Evolutionary conservation across 2,797 vertebrate genomes (phyloP), one percentile per base, ranked within the genome.

Genomic region (Corythornis leucogaster): DNA sequence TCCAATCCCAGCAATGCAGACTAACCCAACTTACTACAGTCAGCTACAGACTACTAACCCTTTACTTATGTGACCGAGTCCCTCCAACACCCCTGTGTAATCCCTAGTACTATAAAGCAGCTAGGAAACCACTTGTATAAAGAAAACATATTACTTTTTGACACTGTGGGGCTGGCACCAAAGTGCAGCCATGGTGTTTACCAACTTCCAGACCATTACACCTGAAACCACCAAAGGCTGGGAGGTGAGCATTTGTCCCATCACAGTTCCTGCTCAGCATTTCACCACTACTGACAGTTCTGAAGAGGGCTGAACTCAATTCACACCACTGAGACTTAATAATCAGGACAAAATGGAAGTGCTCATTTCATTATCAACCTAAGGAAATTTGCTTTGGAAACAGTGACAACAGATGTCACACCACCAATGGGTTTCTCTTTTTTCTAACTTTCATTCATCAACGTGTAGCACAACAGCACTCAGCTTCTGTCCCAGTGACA

Each of bases 51-150:
- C 20, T 26, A 57, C 30, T 33, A 71, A 1, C 2, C n/a, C 38
- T 20, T 42, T 15, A 31, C 0, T 1, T 57, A 15, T 9, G 15
- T 2, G 5, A 57, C 40, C 0, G 0, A 69, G 69, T 40, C n/a
- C 19, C 16, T 59, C 46, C 46, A 38, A 9, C 62, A n/a, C 9
- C 4, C 12, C 8, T 33, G 11, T 21, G 45, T 33, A 70, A 43
- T 16, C 46, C 18, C 25, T 26, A 74, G 33, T 16, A 19, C 31
- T 28, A 30, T 5, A 4, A 0, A 0, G 12, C 62, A 35, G 18
- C 28, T 58, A 68, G 58, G 14, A 84, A 90, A 57, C 30, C 9
- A 59, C 13, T 58, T 71, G 10, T 45, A 13, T 33, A 69, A 58
- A 11, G 38, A 75, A 64, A 93, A 86, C 2, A 9, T 26, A 24